Percentiles rank a stretch among this genome's conserved stretches.
Conservation (phyloP, 64 coral and sea anemone species). For the Montipora efflorescens region DNA sequence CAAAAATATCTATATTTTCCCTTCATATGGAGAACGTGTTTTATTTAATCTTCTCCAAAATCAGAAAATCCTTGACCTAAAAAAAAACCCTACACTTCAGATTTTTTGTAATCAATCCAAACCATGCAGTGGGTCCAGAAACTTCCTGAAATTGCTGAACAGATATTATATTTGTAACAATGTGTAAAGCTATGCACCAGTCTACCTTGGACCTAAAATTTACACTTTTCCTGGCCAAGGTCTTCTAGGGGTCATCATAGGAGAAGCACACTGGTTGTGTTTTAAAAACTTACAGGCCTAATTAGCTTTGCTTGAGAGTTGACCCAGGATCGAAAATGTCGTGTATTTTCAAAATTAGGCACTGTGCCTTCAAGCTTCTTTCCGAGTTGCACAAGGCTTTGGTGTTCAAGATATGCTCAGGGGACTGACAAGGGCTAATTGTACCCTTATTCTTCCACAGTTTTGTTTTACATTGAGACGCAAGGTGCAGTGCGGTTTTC, state of each 20-base stretch:
- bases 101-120: background rate
- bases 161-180: background rate
- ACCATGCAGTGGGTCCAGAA: background rate
- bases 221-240: background rate
- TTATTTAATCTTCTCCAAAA: background rate
- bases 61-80: conserved; percentile 5
- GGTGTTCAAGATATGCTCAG: conserved; percentile 66
- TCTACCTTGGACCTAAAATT: background rate
- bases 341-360: conserved; percentile 73
- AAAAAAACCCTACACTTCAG: background rate
- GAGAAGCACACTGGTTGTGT: conserved; percentile 23
- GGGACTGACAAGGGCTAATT: conserved; percentile 16
- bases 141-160: background rate
- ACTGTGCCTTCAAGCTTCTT: conserved; percentile 66
- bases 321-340: conserved; percentile 64
- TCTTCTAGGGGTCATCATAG: background rate
- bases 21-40: no score
- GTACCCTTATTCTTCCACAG: no score
- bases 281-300: conserved; percentile 42
- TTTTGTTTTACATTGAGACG: no score
- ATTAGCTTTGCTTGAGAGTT: conserved; percentile 84
- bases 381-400: conserved; percentile 2
- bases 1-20: no score
- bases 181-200: background rate
- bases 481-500: no score